Evolutionary conservation across 2,797 vertebrate genomes (phyloP), one percentile per base, ranked within the genome.

Genomic region (Orestias chungarensis): DNA sequence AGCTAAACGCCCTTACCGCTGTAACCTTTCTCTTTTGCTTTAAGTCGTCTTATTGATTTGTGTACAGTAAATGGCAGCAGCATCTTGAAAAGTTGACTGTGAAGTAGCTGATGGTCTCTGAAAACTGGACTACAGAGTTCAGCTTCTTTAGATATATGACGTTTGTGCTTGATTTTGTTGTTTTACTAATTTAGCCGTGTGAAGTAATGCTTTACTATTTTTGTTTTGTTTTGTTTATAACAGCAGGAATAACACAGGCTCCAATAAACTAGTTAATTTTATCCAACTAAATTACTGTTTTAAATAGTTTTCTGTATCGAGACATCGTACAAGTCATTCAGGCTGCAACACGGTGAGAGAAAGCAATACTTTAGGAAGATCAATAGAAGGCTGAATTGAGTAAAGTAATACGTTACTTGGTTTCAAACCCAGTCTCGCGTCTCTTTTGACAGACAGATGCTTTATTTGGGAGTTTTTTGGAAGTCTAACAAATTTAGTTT

Each of bases 21-120:
- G 35, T 25, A 3, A 47, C 47, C 44, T 66, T 42, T 27, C 38
- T 27, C 6, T 23, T 9, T 64, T 20, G 38, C 33, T 47, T 55
- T 31, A 35, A 65, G 38, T 35, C n/a, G 27, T 62, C 20, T 35
- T 54, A 74, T 64, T 74, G 38, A 75, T 65, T 35, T 14, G 17
- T 25, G 33, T 20, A 0, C 42, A 10, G 43, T 76, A 68, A 66
- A 43, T 61, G 47, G 27, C 38, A 23, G 42, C 44, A 52, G 40
- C 66, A n/a, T 68, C 46, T 70, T 72, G 15, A 49, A 73, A 57
- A 79, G 49, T 49, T 57, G 17, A 73, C 33, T 50, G 40, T 44
- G 71, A 71, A 64, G 15, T 18, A 35, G n/a, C 64, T 78, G 68
- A 71, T 47, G 46, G 17, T 18, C 46, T 47, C 46, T 18, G 6